phyloP scores from a whole-genome alignment of 2,888 invertebrate species.

The Crossocerus cetratus region DNA sequence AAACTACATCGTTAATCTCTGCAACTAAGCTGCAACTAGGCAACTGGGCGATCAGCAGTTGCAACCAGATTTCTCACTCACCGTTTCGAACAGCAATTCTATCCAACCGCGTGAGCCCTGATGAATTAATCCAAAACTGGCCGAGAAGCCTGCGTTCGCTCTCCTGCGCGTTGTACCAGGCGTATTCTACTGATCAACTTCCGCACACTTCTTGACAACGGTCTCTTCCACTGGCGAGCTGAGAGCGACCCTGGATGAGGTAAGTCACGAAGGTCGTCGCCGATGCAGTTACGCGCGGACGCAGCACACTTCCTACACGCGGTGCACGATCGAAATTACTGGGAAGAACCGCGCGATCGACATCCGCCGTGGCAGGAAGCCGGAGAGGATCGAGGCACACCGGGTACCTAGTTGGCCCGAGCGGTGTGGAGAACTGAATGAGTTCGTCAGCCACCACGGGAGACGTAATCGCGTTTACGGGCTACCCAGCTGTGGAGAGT shows the following conservation, averaged over 20 bases:
- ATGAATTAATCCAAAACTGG: too few relatives aligned
- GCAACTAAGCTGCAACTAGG: too few relatives aligned
- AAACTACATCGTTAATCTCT: too few relatives aligned
- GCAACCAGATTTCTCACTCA: too few relatives aligned
- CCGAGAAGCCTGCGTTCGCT: too few relatives aligned
- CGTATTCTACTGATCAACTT: too few relatives aligned
- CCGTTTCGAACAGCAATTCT: too few relatives aligned
- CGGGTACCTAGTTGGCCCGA: constrained; percentile 55
- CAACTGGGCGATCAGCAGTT: too few relatives aligned
- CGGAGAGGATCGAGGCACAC: constrained; percentile 11
- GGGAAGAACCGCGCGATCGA: constrained; percentile 6
- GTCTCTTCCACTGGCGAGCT: too few relatives aligned
- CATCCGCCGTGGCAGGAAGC: constrained; percentile 25
- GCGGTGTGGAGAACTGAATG: constrained; percentile 70
- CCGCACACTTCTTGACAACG: too few relatives aligned
- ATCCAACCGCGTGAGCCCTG: too few relatives aligned
- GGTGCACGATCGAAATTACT: not conserved
- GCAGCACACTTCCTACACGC: not conserved
- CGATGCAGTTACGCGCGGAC: not conserved
- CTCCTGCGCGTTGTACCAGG: too few relatives aligned
- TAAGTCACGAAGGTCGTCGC: not conserved
- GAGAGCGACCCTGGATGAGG: not conserved
- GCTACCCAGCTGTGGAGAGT: constrained; percentile 43
- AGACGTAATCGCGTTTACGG: constrained; percentile 67
- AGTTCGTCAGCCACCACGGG: constrained; percentile 57